Conservation (phyloP, 1,140 invertebrate species). For the Euwallacea fornicatus region DNA sequence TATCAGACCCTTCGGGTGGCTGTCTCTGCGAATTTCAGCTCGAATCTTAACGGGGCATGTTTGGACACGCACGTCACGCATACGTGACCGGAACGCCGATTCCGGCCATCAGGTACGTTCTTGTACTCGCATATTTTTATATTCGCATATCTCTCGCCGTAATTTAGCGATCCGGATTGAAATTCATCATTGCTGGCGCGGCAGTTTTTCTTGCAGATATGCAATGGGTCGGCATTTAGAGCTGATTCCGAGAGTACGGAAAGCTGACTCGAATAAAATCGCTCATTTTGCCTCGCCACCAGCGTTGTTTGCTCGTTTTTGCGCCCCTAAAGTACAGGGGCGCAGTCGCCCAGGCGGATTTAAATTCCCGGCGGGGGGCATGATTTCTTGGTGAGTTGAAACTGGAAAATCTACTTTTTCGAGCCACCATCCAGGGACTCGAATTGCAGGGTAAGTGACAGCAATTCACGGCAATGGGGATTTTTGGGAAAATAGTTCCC, state of each 20-base stretch:
- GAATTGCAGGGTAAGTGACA: too few species aligned
- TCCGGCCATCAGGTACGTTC: not conserved
- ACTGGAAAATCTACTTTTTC: too few species aligned
- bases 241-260: conserved; percentile 29
- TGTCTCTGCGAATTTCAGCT: not conserved
- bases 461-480: not conserved
- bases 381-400: too few species aligned
- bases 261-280: conserved; percentile 34
- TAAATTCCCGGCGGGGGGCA: too few species aligned
- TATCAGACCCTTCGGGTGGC: not conserved
- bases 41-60: conserved; percentile 4
- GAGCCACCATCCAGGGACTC: too few species aligned
- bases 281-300: conserved; percentile 24
- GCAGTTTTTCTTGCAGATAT: conserved; percentile 34
- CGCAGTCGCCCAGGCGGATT: not conserved
- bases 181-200: conserved; percentile 30
- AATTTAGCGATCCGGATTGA: conserved; percentile 21
- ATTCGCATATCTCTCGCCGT: too few species aligned
- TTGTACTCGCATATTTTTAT: too few species aligned
- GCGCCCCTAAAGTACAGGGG: not conserved
- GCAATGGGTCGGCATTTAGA: conserved; percentile 15
- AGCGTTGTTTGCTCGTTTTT: conserved; percentile 10
- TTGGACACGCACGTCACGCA: conserved; percentile 4
- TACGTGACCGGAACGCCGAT: conserved; percentile 1
- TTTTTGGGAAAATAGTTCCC: not conserved